Base-by-base conservation (phyloP, 2,113 vertebrate genomes). In the Casuarius casuarius region DNA sequence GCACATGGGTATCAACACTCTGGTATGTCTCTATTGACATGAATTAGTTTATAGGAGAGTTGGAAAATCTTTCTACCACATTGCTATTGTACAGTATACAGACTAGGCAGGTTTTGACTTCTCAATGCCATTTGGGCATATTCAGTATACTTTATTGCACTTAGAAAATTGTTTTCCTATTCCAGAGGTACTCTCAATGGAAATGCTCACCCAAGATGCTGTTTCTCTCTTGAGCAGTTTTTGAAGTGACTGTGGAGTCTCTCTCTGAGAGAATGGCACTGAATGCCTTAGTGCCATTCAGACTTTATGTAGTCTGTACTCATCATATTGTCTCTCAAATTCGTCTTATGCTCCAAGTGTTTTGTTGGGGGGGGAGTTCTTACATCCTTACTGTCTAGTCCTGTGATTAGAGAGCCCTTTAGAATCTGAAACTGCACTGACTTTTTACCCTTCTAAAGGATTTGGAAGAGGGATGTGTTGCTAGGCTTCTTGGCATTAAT, bases 121-220 rank as follows among this genome's bases (percentile, higher is more conserved):
- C 10, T 44, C 23, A 12, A 0, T 33, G 66, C 21, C 1, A 1
- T 16, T 11, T 2, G 1, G 44, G 28, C 10, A 1, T 33, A 1
- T 14, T 49, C 28, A 38, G 21, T 7, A 2, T 13, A 4, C 15
- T 21, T 49, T 18, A 12, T 28, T 71, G 26, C 3, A 5, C 44
- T 70, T 6, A 78, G 51, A 58, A 54, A 21, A 0, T 28, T 48
- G 23, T 23, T 56, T 10, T 63, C 56, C 54, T 83, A 9, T 71
- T 71, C n/a, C 49, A 42, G 40, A 33, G 46, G 17, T 12, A 9
- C 10, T 91, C 44, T 2, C 4, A 40, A 29, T 54, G 86, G 59
- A 73, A 85, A 22, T 66, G 54, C 44, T 66, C 38, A 25, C 26
- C 23, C 26, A 35, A 52, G 25, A 7, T 59, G 21, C 29, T 48